Base-by-base conservation (phyloP, 1,140 invertebrate genomes). In the Seison nebaliae region DNA sequence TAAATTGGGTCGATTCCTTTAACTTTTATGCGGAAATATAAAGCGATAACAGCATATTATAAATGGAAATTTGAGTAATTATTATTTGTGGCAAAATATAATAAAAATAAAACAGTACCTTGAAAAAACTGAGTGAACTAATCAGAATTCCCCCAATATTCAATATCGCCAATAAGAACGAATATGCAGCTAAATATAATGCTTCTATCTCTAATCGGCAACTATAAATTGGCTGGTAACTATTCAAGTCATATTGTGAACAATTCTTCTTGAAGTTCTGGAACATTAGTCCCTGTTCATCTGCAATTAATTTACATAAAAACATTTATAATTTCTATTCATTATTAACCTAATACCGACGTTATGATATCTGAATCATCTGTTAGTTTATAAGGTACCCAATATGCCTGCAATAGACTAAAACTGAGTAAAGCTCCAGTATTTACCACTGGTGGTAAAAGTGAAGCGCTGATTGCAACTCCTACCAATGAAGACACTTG, bases 81-180 rank as follows among this genome's bases (percentile, higher is more conserved):
- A n/a, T n/a, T n/a, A n/a, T n/a, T n/a, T n/a, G n/a, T n/a, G n/a
- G n/a, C n/a, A n/a, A n/a, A n/a, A n/a, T n/a, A n/a, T n/a, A n/a
- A n/a, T n/a, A n/a, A n/a, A n/a, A n/a, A n/a, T n/a, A n/a, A n/a
- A n/a, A n/a, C n/a, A n/a, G n/a, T n/a, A n/a, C n/a, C n/a, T n/a
- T n/a, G n/a, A 79, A 50, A 14, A 78, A 69, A 38, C 75, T 64
- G 45, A 77, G 69, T 2, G 73, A 74, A 16, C 73, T 73, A 43
- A 76, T 66, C 47, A 79, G 71, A 48, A 81, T 79, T 51, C 74
- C 76, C 46, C 72, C 64, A 20, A 80, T 74, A 52, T 81, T 79
- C 4, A 80, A 62, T 18, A 77, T 60, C 1, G 74, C 77, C 11
- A 81, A 56, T 42, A 71, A 67, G 28, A 74, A 70, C 48, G 74